Evolutionary conservation across 2,113 vertebrate species (phyloP), one percentile per base, ranked within the genome.

Genomic region (Bos indicus): DNA sequence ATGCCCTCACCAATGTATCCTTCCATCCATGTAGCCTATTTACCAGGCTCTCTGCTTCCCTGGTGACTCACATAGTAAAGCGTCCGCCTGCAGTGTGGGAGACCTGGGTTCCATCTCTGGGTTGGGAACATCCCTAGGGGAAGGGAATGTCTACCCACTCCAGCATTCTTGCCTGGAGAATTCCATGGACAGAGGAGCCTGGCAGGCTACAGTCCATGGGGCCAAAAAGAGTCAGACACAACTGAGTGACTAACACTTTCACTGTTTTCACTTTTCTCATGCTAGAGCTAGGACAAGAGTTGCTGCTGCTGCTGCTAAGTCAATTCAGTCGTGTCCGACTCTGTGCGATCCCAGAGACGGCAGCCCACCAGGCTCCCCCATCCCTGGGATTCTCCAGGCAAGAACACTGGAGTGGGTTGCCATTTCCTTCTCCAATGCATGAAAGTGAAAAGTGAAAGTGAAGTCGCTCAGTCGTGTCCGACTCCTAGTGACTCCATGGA

Each of bases 321-420:
- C 33, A 2, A n/a, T 21, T 71, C 64, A 36, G 9, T 17, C 0
- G 0, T 36, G 64, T 21, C n/a, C 9, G n/a, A 36, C 64, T 36
- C 2, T 0, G 17, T 36, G 64, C 2, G 2, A 36, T 4, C 64
- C 17, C 64, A 5, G 2, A 36, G 17, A 71, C 0, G 4, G n/a
- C 17, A 67, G 64, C 64, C n/a, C 33, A 36, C 64, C 64, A 36
- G 17, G 64, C 8, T 36, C 17, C n/a, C 1, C 7, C 1, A 0
- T 19, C 62, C 33, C 64, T 67, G 64, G 64, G 64, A 36, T 7
- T 36, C 33, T 67, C 64, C 17, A 67, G 64, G 64, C 64, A 67
- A 36, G 33, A 67, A 36, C 8, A 10, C 33, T 21, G 8, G 64
- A 67, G 33, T 36, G 33, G 33, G 33, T 36, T 67, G 64, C 64